Conservation (phyloP, 2,888 invertebrate species). For the Lacanobia oleracea region DNA sequence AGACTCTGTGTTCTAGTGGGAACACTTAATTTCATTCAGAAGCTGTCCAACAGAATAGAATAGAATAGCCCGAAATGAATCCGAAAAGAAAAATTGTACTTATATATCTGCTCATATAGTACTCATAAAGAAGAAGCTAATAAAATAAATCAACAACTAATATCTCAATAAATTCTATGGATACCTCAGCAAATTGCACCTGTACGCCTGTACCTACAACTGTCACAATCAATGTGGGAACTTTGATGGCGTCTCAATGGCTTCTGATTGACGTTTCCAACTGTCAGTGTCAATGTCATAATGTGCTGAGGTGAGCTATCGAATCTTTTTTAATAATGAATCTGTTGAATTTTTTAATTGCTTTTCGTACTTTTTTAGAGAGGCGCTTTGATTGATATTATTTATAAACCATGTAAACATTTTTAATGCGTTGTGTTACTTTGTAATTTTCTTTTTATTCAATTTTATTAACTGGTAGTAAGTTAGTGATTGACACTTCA, state of each 20-base stretch:
- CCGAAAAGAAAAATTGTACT: neutral
- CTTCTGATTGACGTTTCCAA: constrained; percentile 54
- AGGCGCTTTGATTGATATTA: constrained; percentile 43
- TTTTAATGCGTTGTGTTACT: constrained; percentile 26
- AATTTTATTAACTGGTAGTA: constrained; percentile 28
- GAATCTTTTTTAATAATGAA: constrained; percentile 39
- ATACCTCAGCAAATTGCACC: constrained; percentile 32
- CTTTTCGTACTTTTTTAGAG: constrained; percentile 23
- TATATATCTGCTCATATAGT: no score
- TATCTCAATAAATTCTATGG: constrained; percentile 16
- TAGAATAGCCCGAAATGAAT: no score
- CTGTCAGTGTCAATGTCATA: constrained; percentile 43
- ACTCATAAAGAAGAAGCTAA: constrained; percentile 4
- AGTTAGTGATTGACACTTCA: constrained; percentile 34
- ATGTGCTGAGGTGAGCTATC: constrained; percentile 23
- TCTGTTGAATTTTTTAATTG: constrained; percentile 43
- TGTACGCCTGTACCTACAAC: constrained; percentile 12
- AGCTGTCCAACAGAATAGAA: no score
- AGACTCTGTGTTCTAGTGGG: neutral
- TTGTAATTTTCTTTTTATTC: constrained; percentile 40
- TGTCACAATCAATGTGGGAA: constrained; percentile 47
- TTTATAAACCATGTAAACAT: constrained; percentile 40
- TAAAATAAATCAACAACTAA: constrained; percentile 34
- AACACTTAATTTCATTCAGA: neutral
- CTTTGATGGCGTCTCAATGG: constrained; percentile 51